Evolutionary conservation across 1,140 invertebrate species (phyloP).

Genomic region (Diorhabda sublineata): DNA sequence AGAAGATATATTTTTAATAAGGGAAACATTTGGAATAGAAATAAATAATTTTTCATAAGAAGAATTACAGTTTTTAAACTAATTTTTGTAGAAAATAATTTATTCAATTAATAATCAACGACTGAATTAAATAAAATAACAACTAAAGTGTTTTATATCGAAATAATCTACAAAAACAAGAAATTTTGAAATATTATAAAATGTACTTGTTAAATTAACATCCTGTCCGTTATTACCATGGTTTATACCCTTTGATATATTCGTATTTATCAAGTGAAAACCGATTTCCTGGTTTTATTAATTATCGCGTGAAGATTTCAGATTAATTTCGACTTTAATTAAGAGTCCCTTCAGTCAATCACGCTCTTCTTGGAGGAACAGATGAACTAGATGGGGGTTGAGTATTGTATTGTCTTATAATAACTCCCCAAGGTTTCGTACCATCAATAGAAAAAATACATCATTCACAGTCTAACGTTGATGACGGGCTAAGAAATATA

Average conservation of each 20-base stretch:
- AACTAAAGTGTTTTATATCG: background rate
- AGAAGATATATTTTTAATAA: background rate
- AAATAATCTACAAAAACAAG: background rate
- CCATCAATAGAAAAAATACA: constrained; percentile 11
- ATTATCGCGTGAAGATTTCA: constrained; percentile 27
- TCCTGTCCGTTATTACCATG: background rate
- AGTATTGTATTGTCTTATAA: constrained; percentile 32
- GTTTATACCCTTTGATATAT: background rate
- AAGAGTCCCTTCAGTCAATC: constrained; percentile 25
- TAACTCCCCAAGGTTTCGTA: constrained; percentile 26
- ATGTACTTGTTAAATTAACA: background rate
- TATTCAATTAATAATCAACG: too few species aligned
- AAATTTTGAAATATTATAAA: background rate
- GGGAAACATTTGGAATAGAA: too few species aligned
- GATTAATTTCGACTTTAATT: constrained; percentile 35
- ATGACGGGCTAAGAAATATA: constrained; percentile 10
- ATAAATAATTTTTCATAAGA: too few species aligned
- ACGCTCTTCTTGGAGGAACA: constrained; percentile 16
- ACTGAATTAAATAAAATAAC: too few species aligned
- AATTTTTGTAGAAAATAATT: too few species aligned
- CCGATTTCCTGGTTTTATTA: constrained; percentile 31
- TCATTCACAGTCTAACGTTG: background rate
- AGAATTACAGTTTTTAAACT: too few species aligned
- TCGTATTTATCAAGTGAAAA: background rate
- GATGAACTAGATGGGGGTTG: constrained; percentile 20